phyloP scores from a whole-genome alignment of 2,888 invertebrate species.

The Orthosia gracilis region DNA sequence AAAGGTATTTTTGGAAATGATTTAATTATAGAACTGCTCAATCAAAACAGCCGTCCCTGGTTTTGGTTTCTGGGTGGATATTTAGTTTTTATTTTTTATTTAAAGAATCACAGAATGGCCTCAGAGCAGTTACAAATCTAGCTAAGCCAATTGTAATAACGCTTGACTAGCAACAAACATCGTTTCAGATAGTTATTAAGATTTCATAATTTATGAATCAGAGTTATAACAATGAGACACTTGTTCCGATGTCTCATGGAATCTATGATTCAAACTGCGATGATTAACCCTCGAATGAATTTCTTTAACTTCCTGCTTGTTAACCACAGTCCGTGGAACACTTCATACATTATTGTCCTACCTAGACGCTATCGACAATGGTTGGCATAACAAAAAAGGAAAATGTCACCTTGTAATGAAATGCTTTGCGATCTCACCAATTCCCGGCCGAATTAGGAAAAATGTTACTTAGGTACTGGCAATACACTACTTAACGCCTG shows the following conservation, averaged over 20 bases:
- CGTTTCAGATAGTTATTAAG: not conserved
- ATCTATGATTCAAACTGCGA: conserved; percentile 16
- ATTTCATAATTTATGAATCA: conserved; percentile 5
- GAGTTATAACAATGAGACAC: not conserved
- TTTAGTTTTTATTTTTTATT: not conserved
- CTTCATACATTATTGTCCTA: not conserved
- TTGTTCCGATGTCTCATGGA: not conserved
- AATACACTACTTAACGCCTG: too few species aligned
- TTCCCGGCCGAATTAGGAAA: too few species aligned
- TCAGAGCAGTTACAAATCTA: not conserved
- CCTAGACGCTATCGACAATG: not conserved
- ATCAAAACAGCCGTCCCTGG: not conserved
- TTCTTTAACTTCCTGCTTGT: conserved; percentile 1
- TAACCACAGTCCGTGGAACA: not conserved
- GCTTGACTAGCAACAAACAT: not conserved
- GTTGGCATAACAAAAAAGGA: not conserved
- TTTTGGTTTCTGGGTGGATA: not conserved
- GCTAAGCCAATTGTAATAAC: not conserved
- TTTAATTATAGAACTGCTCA: not conserved
- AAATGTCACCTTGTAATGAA: too few species aligned
- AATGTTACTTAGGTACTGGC: too few species aligned
- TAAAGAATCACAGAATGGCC: not conserved
- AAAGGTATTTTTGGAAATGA: not conserved
- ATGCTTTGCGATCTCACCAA: too few species aligned
- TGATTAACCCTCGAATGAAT: conserved; percentile 21